Base-by-base conservation (phyloP, 2,888 invertebrate species). In the Apocheima hispidaria region DNA sequence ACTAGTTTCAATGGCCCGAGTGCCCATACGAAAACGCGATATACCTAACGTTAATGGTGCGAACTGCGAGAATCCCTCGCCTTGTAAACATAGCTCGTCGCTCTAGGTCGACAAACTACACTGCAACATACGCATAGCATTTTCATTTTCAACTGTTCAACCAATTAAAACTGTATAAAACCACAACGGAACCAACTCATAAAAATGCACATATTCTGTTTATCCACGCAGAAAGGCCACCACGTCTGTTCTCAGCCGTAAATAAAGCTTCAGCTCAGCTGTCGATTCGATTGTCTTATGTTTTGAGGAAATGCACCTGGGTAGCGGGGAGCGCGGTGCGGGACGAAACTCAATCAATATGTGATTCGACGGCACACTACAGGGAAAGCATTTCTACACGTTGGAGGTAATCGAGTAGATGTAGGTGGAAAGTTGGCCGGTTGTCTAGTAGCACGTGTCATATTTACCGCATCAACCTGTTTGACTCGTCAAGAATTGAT, bases 1-100 rank as follows among this genome's bases (percentile, higher is more conserved):
- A 81, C 74, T 51, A 73, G 71, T 75, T 80, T 75, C 65, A 73
- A 77, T 65, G 62, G 63, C 63, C 60, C 60, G 70, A 68, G n/a
- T n/a, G n/a, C n/a, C n/a, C n/a, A n/a, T 66, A 60, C 54, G 26
- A 74, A 75, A 89, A 91, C 89, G 89, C 90, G 87, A 89, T 85
- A 75, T 77, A n/a, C n/a, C n/a, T n/a, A 78, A 75, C 75, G 71
- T 72, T 71, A 74, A 75, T 72, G 78, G 68, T 75, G 74, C 77
- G 62, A 69, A n/a, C n/a, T n/a, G n/a, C n/a, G n/a, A 68, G 70
- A 66, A 72, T 74, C 73, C 71, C 74, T 69, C 72, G 68, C 74
- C 69, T 75, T 79, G 84, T 85, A 88, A 88, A 87, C 86, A 84
- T 78, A 72, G 60, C 65, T 66, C 63, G 54, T 56, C 63, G 59